Percentiles rank a stretch among this genome's conserved stretches.
Conservation (phyloP, 2,113 vertebrate species). For the Pseudois nayaur region DNA sequence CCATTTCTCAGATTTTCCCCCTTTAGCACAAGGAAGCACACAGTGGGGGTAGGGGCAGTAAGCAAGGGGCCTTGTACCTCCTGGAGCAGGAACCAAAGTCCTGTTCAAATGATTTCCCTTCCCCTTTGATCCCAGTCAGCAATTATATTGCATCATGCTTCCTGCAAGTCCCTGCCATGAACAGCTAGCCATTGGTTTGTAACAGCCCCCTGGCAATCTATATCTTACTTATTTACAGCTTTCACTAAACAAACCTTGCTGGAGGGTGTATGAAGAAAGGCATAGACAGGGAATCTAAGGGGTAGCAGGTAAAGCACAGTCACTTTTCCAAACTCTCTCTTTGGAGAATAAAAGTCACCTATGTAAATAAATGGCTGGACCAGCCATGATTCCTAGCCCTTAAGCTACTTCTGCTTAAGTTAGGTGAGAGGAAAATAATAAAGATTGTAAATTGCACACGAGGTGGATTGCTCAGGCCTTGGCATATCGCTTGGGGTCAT, state of each 20-base stretch:
- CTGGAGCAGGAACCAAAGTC: background rate
- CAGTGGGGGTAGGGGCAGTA: background rate
- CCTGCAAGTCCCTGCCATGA: background rate
- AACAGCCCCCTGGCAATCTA: constrained; percentile 37
- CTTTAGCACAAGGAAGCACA: background rate
- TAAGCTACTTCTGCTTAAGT: constrained; percentile 54
- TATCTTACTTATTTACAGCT: constrained; percentile 34
- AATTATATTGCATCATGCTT: constrained; percentile 51
- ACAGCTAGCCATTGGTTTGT: background rate
- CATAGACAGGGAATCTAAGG: background rate
- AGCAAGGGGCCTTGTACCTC: background rate
- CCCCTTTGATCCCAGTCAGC: background rate
- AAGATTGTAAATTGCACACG: constrained; percentile 51
- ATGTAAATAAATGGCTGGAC: constrained; percentile 2
- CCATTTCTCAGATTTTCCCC: background rate
- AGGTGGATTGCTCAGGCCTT: constrained; percentile 41
- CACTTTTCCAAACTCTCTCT: background rate
- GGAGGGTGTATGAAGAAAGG: background rate
- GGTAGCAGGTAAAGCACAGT: constrained; percentile 31
- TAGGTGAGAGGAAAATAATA: constrained; percentile 44
- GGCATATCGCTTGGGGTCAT: background rate
- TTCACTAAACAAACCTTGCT: constrained; percentile 54
- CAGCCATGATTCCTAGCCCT: constrained; percentile 17
- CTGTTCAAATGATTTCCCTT: constrained; percentile 46
- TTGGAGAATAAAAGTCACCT: constrained; percentile 51